Percentiles rank a stretch among this genome's conserved stretches.
Conservation (phyloP, 2,113 vertebrate genomes). For the Glaucidium brasilianum region DNA sequence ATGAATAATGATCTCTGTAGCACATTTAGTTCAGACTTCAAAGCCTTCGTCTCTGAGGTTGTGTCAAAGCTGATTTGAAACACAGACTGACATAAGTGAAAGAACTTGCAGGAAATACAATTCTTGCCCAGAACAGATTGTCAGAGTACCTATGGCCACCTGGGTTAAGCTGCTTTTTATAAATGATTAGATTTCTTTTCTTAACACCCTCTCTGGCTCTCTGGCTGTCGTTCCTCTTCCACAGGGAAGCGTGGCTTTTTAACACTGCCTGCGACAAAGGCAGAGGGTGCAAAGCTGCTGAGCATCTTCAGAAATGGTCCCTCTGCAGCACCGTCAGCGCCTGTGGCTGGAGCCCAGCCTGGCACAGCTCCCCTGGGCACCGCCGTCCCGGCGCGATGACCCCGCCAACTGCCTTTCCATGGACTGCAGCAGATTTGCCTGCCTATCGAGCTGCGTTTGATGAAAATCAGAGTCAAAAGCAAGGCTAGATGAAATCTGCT, state of each 20-base stretch:
- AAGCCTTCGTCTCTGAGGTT: conserved; percentile 14
- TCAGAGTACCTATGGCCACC: neutral
- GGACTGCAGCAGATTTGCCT: neutral
- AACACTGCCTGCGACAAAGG: neutral
- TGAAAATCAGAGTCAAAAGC: neutral
- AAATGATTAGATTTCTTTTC: neutral
- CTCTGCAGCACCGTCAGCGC: neutral
- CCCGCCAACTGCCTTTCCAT: neutral
- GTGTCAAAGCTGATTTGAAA: conserved; percentile 55
- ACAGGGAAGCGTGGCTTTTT: neutral
- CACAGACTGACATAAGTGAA: conserved; percentile 10
- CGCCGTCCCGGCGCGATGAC: rapidly evolving
- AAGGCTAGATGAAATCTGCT: neutral
- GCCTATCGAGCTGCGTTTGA: neutral
- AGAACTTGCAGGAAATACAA: neutral
- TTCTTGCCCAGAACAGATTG: conserved; percentile 12
- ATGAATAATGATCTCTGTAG: conserved; percentile 48
- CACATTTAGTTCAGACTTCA: conserved; percentile 48
- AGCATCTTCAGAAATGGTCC: neutral
- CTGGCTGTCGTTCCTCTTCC: neutral
- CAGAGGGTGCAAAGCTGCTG: neutral
- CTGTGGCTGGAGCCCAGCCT: neutral
- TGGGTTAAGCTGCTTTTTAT: neutral
- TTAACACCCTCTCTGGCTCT: neutral
- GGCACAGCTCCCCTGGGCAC: rapidly evolving